Conservation (phyloP, 2,113 vertebrate species). For the Urocolius indicus region DNA sequence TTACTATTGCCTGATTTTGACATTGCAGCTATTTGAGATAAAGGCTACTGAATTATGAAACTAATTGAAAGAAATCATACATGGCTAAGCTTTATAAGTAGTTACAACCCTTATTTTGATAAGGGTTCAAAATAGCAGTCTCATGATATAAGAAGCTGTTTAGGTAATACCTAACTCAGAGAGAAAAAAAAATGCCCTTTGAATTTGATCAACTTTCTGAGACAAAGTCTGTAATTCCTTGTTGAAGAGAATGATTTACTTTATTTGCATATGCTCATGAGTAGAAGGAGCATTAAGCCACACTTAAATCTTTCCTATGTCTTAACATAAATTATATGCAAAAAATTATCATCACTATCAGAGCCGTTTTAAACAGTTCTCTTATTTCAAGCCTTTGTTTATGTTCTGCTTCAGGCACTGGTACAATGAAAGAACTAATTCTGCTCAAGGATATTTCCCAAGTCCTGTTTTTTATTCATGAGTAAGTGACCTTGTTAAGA, state of each 20-base stretch:
- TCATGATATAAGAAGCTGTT: neutral
- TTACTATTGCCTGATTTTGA: conserved; percentile 19
- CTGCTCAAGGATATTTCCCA: neutral
- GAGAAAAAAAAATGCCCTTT: neutral
- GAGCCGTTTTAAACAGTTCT: neutral
- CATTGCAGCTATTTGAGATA: neutral
- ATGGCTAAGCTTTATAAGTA: neutral
- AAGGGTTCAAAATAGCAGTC: neutral
- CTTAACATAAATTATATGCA: neutral
- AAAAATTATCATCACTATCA: neutral
- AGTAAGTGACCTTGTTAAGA: neutral
- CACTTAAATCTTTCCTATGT: neutral
- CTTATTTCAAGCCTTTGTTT: neutral
- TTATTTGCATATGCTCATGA: neutral
- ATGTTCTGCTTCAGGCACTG: neutral
- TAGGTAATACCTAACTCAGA: neutral
- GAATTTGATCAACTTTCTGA: neutral
- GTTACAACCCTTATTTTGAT: neutral
- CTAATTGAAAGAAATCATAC: neutral
- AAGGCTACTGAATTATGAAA: neutral
- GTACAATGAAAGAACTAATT: neutral
- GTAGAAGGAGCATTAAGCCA: neutral
- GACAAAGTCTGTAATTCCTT: neutral
- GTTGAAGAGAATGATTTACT: neutral
- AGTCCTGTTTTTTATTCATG: neutral